phyloP scores from a whole-genome alignment of 2,888 invertebrate genomes.

The Hyposoter didymator region DNA sequence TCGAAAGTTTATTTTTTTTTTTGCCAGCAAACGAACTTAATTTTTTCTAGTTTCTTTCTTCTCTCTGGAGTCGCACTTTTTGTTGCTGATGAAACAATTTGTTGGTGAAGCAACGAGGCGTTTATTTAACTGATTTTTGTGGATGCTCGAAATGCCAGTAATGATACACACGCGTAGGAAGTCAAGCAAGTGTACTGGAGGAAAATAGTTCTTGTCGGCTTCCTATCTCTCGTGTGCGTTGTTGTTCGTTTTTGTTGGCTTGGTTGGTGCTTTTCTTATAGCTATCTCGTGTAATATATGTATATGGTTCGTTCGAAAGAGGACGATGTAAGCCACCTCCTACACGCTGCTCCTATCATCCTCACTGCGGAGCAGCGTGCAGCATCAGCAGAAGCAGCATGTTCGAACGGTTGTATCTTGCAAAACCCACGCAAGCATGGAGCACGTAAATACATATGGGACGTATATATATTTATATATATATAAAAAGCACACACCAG shows the following conservation, averaged over 20 bases:
- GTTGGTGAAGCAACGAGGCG: not conserved
- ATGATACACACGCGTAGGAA: not conserved
- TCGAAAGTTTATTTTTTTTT: not conserved
- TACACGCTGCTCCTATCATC: slow-evolving; percentile 56
- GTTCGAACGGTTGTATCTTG: slow-evolving; percentile 64
- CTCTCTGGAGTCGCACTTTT: no score
- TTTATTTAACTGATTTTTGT: slow-evolving; percentile 13
- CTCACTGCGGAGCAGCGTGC: slow-evolving; percentile 48
- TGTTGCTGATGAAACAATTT: not conserved
- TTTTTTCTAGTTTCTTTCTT: no score
- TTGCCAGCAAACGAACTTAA: no score
- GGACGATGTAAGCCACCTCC: slow-evolving; percentile 64
- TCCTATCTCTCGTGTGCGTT: slow-evolving; percentile 54
- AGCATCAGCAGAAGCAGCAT: slow-evolving; percentile 66
- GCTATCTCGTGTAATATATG: slow-evolving; percentile 64
- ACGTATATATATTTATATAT: not conserved
- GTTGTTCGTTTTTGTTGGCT: slow-evolving; percentile 22
- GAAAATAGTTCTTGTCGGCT: slow-evolving; percentile 43
- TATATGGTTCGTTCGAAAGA: slow-evolving; percentile 58
- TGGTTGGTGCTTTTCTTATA: slow-evolving; percentile 47
- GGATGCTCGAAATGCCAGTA: not conserved
- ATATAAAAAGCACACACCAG: slow-evolving; percentile 11
- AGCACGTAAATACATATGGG: slow-evolving; percentile 5
- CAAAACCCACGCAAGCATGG: slow-evolving; percentile 62
- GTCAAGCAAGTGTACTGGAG: slow-evolving; percentile 13